Conservation (phyloP, 2,888 invertebrate species). For the Peribatodes rhomboidaria region DNA sequence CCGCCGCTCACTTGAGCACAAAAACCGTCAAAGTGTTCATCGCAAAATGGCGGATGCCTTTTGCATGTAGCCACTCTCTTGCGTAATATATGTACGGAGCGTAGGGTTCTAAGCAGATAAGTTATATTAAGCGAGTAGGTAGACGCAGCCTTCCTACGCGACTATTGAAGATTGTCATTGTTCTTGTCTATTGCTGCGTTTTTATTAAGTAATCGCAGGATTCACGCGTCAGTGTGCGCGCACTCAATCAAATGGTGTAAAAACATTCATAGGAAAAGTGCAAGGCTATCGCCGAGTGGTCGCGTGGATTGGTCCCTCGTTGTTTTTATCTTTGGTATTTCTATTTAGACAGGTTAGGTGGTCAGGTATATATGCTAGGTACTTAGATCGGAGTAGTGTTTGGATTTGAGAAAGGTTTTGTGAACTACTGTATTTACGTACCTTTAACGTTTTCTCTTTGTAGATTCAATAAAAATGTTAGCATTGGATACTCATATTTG, state of each 20-base stretch:
- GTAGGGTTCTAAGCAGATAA: conserved; percentile 46
- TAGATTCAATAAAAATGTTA: neutral
- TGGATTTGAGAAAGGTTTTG: too few relatives aligned
- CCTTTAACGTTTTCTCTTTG: too few relatives aligned
- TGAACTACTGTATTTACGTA: too few relatives aligned
- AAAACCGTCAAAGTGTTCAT: conserved; percentile 73
- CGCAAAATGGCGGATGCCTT: conserved; percentile 78
- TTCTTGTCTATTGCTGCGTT: conserved; percentile 71
- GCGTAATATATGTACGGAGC: conserved; percentile 64
- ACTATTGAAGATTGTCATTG: conserved; percentile 70
- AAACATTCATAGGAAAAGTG: conserved; percentile 66
- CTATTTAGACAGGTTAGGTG: too few relatives aligned
- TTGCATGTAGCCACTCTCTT: conserved; percentile 63
- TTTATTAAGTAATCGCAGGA: conserved; percentile 70
- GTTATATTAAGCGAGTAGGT: conserved; percentile 34
- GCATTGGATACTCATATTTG: conserved; percentile 19
- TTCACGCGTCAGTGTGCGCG: conserved; percentile 50
- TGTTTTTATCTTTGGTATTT: conserved; percentile 27
- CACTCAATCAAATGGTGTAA: conserved; percentile 64
- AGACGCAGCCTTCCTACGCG: conserved; percentile 59
- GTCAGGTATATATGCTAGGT: too few relatives aligned
- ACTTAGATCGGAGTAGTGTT: too few relatives aligned
- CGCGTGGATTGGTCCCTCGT: conserved; percentile 43
- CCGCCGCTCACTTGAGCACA: conserved; percentile 73
- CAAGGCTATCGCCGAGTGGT: conserved; percentile 63